Percentiles rank a stretch among this genome's conserved stretches.
phyloP scores from a whole-genome alignment of 2,888 invertebrate genomes.

The Hedya salicella region DNA sequence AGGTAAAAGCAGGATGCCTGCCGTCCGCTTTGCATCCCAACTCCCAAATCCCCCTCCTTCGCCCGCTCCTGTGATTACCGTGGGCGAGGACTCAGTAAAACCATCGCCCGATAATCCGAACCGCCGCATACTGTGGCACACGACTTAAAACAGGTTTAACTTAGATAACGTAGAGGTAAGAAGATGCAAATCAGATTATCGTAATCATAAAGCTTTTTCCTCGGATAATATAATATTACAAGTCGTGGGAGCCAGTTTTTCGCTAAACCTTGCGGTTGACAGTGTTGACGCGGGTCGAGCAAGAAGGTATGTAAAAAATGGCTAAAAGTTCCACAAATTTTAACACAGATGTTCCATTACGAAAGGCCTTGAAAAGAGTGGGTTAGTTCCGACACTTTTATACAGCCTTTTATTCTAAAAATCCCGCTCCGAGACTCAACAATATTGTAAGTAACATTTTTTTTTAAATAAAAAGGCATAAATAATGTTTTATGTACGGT shows the following conservation, averaged over 20 bases:
- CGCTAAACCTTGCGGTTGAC: conserved; percentile 35
- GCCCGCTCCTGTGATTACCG: too few species aligned
- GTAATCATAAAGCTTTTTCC: conserved; percentile 11
- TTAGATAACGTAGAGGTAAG: too few species aligned
- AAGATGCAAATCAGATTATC: conserved; percentile 10
- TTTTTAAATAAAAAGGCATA: too few species aligned
- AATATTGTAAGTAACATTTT: too few species aligned
- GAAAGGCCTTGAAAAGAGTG: conserved; percentile 11
- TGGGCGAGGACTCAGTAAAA: too few species aligned
- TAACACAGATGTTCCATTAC: conserved; percentile 44
- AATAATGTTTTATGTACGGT: too few species aligned
- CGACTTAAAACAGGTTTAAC: too few species aligned
- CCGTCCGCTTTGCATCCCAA: too few species aligned
- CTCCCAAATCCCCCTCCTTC: too few species aligned
- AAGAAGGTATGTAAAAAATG: conserved; percentile 36
- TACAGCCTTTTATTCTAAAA: neutral
- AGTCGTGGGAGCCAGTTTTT: conserved; percentile 16
- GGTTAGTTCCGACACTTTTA: conserved; percentile 4
- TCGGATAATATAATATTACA: neutral
- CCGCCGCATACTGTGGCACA: too few species aligned
- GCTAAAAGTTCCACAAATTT: conserved; percentile 37
- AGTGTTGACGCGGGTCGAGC: conserved; percentile 42
- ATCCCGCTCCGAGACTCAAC: neutral
- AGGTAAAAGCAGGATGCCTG: too few species aligned
- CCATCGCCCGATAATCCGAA: too few species aligned